Conservation (phyloP, 2,797 vertebrate species). For the Poecile montanus region DNA sequence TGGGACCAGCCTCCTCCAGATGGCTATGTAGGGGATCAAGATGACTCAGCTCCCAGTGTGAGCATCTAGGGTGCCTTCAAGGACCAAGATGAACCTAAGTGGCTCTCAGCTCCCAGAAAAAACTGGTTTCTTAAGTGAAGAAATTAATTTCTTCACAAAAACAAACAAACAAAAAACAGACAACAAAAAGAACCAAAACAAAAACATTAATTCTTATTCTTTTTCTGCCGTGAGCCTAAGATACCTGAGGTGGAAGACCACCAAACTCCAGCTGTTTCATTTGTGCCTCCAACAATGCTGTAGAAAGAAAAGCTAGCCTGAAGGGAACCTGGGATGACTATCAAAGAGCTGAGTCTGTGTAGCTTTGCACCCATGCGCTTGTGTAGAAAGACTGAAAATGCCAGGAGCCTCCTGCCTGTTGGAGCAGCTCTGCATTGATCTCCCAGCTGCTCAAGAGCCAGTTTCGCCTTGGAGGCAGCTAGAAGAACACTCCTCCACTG, state of each 20-base stretch:
- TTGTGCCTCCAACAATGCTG: background rate
- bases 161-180: background rate
- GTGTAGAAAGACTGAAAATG: background rate
- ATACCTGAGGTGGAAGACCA: background rate
- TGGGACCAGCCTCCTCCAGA: background rate
- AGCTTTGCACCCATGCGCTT: rapidly evolving
- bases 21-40: background rate
- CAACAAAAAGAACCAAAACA: too few relatives aligned
- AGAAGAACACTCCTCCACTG: background rate
- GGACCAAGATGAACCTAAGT: background rate
- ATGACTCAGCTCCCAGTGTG: background rate
- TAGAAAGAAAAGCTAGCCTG: background rate
- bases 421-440: background rate
- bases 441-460: background rate
- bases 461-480: background rate
- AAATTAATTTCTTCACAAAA: background rate
- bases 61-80: background rate
- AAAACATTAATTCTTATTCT: background rate
- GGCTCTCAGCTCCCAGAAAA: background rate
- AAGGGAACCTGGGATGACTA: background rate
- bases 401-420: background rate
- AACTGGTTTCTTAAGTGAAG: background rate
- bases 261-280: background rate
- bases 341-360: background rate
- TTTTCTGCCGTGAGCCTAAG: background rate